These are phyloP conservation scores for Alouatta caraya DNA, from an alignment of 2,797 vertebrate genomes.

Conservation along the genomic window DNA sequence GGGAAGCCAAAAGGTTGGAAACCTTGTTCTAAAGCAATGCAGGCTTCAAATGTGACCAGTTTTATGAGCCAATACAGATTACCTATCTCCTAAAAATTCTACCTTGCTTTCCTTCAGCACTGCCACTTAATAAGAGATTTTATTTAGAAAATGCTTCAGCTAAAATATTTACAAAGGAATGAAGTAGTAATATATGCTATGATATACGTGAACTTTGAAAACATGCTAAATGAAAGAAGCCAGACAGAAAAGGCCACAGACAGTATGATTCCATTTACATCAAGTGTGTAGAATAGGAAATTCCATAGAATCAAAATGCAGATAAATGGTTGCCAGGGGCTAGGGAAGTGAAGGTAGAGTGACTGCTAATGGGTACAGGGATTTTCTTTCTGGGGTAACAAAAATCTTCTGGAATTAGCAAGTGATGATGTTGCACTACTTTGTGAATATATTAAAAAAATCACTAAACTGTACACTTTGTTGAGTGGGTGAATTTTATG, in stretches of 20 bases:
- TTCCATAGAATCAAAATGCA: background rate
- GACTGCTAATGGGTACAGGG: background rate
- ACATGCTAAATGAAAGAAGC: background rate
- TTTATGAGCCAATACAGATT: background rate
- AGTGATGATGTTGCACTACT: too few relatives aligned
- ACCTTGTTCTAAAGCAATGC: background rate
- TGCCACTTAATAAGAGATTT: background rate
- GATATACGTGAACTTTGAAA: background rate
- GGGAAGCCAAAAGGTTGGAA: background rate
- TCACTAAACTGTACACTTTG: background rate
- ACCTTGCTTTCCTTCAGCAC: background rate
- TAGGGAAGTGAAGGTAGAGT: background rate
- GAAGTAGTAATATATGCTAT: background rate
- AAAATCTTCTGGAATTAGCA: background rate
- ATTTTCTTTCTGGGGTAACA: background rate
- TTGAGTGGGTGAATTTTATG: background rate
- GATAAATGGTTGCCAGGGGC: background rate
- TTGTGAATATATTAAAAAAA: background rate
- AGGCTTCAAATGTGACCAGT: background rate
- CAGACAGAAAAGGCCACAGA: background rate
- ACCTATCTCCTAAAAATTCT: background rate
- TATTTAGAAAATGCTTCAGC: background rate
- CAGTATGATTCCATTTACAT: background rate
- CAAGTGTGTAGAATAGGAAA: background rate
- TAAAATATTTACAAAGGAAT: background rate